Base-by-base conservation (phyloP, 2,113 vertebrate species). In the Gallinago paraguaiae region DNA sequence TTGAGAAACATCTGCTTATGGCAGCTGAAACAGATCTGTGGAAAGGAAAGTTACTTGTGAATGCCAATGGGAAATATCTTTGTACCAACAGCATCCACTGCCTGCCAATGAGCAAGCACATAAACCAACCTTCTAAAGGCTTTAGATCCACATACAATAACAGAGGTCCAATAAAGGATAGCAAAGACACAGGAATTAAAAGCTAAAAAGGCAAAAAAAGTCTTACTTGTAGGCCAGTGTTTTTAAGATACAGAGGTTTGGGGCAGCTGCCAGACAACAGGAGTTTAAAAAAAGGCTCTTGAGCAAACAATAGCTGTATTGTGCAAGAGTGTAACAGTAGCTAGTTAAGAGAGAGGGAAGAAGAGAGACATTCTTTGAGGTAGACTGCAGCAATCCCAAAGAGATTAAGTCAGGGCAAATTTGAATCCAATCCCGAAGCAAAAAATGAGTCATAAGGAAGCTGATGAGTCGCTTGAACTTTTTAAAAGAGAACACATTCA, bases 21-120 rank as follows among this genome's bases (percentile, higher is more conserved):
- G 89, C 97, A 98, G 93, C 89, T 93, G 84, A 94, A 95, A 91
- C 97, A 98, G 72, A 96, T 86, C 97, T 98, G 89, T 64, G 86
- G 90, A 78, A 82, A 81, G 25, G 53, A 93, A 82, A 92, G 65
- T 91, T 80, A 82, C 50, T 87, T 71, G 75, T 85, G 56, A 95
- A 93, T 90, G 70, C 68, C 86, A 91, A 33, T 33, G 22, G 87
- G 16, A 96, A 96, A 50, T 80, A 91, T 35, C 91, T 92, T 95
- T 80, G 61, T 89, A 90, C 77, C 80, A 93, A 68, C 13, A 79
- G n/a, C 30, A 89, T 41, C 80, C 51, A 53, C 84, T 59, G 81
- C 80, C 46, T 87, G 86, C 78, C 93, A 94, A 87, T 89, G 67
- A 93, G 27, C 57, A 76, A 61, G 63, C 37, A 76, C 1, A 3